Conservation (phyloP, 2,797 vertebrate species). For the Cryptoprocta ferox region DNA sequence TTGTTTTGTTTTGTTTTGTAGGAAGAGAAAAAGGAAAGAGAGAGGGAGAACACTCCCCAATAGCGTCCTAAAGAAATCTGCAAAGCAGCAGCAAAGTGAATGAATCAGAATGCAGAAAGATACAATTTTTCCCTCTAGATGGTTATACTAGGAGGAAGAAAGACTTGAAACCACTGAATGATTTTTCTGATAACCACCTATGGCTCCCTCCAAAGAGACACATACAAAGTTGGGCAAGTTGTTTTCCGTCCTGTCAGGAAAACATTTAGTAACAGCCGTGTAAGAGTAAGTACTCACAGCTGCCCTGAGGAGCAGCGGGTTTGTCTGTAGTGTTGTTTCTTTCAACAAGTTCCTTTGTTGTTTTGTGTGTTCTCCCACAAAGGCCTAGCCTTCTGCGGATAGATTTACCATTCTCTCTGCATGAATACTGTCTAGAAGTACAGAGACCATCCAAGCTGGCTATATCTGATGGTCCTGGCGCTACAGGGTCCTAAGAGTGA, state of each 20-base stretch:
- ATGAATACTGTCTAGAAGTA: background rate
- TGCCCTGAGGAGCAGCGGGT: conserved; percentile 67
- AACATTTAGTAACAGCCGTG: conserved; percentile 74
- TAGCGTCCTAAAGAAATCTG: conserved; percentile 49
- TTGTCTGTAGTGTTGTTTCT: conserved; percentile 59
- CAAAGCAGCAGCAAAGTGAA: background rate
- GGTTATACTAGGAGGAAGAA: conserved; percentile 66
- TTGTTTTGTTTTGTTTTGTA: background rate
- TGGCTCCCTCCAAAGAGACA: conserved; percentile 59
- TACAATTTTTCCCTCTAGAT: conserved; percentile 45
- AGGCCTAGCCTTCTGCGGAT: conserved; percentile 33
- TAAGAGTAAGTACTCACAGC: conserved; percentile 63
- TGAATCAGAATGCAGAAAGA: conserved; percentile 38
- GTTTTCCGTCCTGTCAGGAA: conserved; percentile 78
- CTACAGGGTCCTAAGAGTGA: background rate
- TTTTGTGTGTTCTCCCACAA: conserved; percentile 54
- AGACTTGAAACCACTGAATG: conserved; percentile 49
- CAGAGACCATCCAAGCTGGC: background rate
- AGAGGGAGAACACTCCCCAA: background rate
- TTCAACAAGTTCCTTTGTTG: conserved; percentile 69
- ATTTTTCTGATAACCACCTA: conserved; percentile 66
- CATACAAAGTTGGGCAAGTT: conserved; percentile 66
- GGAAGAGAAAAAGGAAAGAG: too few relatives aligned
- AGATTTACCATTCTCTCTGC: conserved; percentile 44
- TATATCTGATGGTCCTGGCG: background rate